phyloP scores from a whole-genome alignment of 1,140 invertebrate genomes.

The Leptinotarsa lineolata region DNA sequence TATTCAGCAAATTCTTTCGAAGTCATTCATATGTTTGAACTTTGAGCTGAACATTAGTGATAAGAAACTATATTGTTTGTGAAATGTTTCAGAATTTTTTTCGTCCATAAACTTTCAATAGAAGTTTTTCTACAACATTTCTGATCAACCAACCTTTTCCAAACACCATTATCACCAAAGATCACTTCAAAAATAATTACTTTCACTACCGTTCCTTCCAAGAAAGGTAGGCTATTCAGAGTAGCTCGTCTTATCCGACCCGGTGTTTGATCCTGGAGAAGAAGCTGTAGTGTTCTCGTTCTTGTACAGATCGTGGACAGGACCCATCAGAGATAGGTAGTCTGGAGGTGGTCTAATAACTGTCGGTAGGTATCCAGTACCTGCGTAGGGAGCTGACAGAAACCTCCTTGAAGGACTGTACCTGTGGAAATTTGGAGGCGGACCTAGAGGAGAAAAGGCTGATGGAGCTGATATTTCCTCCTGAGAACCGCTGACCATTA shows the following conservation, averaged over 20 bases:
- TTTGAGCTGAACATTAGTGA: too few species aligned
- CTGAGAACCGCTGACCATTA: constrained; percentile 71
- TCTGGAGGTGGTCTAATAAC: constrained; percentile 69
- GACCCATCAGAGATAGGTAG: constrained; percentile 48
- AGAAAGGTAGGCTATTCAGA: constrained; percentile 53
- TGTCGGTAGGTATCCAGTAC: constrained; percentile 78
- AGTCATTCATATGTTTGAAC: too few species aligned
- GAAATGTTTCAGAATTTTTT: too few species aligned
- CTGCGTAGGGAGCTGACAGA: constrained; percentile 76
- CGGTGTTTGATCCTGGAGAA: constrained; percentile 57
- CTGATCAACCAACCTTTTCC: neutral
- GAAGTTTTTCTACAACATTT: neutral
- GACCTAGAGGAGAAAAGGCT: constrained; percentile 75
- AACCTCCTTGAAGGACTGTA: constrained; percentile 69
- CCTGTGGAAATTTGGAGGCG: constrained; percentile 62
- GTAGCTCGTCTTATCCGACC: constrained; percentile 57
- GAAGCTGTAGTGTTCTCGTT: constrained; percentile 57
- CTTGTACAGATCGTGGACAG: constrained; percentile 53
- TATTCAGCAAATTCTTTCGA: too few species aligned
- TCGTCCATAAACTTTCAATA: too few species aligned
- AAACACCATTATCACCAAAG: constrained; percentile 4
- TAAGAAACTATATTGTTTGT: too few species aligned
- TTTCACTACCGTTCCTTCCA: neutral
- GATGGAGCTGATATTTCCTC: constrained; percentile 60
- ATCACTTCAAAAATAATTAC: constrained; percentile 8